Evolutionary conservation across 2,113 vertebrate genomes (phyloP), one percentile per base, ranked within the genome.

Genomic region (Ibidorhyncha struthersii): DNA sequence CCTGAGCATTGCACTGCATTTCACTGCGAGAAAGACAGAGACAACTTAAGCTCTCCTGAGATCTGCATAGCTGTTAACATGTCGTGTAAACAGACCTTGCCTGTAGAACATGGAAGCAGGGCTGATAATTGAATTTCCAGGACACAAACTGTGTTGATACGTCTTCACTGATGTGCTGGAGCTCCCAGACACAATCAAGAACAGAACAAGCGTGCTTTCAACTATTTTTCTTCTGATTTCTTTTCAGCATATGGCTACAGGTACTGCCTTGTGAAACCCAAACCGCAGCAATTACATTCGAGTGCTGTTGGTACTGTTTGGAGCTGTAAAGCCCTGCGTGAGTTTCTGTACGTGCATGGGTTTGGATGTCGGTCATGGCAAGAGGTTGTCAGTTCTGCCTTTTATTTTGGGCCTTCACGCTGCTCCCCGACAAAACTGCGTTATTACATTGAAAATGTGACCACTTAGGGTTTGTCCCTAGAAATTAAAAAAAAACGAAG

Each of bases 281-380:
- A 32, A 23, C 12, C 17, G 25, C n/a, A 38, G n/a, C 32, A 55
- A 3, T 49, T 58, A 6, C 3, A 6, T 30, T 23, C 0, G 9
- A 43, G 40, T 13, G 61, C 61, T 59, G n/a, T 22, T 26, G 40
- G 5, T 23, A 12, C 61, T 38, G 8, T 47, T 63, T 18, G 34
- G 30, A 63, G 21, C 32, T 76, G 50, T 27, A 38, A 58, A 45
- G 21, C 43, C 5, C 36, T 26, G 19, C 27, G 4, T 26, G n/a
- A 40, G 17, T 53, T 80, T 41, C 16, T 22, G 19, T 26, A 8
- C 2, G 1, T 47, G 19, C 12, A 1, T 52, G 40, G 45, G 7
- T 76, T 69, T 56, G 55, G 38, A 15, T 47, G 62, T 26, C 2
- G 1, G 6, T 47, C 3, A 2, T 30, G 62, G 40, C 19, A 47